phyloP scores from a whole-genome alignment of 2,888 invertebrate genomes.

The Bhutanitis thaidina region DNA sequence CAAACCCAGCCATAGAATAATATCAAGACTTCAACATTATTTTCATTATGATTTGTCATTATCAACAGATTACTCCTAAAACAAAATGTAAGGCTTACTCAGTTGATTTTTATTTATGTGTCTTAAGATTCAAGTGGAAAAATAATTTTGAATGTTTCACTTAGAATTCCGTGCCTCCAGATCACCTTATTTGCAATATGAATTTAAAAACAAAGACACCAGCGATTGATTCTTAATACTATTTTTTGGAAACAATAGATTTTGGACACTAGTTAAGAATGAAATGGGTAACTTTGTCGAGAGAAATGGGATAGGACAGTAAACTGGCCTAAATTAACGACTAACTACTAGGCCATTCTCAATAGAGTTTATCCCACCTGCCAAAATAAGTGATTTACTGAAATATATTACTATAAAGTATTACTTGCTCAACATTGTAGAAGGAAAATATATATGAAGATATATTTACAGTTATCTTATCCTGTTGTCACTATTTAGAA shows the following conservation, averaged over 20 bases:
- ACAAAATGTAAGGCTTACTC: neutral
- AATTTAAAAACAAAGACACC: too few relatives aligned
- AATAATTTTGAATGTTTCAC: constrained; percentile 12
- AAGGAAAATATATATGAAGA: constrained; percentile 48
- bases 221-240: too few relatives aligned
- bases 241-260: too few relatives aligned
- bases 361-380: constrained; percentile 31
- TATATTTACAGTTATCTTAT: constrained; percentile 53
- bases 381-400: constrained; percentile 35
- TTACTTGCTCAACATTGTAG: constrained; percentile 34
- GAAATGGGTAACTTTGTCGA: too few relatives aligned
- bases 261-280: too few relatives aligned
- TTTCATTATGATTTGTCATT: neutral
- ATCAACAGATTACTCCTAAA: neutral
- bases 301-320: too few relatives aligned
- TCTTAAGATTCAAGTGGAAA: neutral
- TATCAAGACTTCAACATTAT: constrained; percentile 15
- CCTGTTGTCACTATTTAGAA: constrained; percentile 39
- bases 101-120: neutral
- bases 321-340: neutral
- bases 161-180: neutral
- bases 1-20: constrained; percentile 35
- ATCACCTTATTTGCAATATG: too few relatives aligned
- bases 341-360: constrained; percentile 21
- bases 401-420: constrained; percentile 32